Base-by-base conservation (phyloP, 1,140 invertebrate genomes). In the Polypedilum pembai region DNA sequence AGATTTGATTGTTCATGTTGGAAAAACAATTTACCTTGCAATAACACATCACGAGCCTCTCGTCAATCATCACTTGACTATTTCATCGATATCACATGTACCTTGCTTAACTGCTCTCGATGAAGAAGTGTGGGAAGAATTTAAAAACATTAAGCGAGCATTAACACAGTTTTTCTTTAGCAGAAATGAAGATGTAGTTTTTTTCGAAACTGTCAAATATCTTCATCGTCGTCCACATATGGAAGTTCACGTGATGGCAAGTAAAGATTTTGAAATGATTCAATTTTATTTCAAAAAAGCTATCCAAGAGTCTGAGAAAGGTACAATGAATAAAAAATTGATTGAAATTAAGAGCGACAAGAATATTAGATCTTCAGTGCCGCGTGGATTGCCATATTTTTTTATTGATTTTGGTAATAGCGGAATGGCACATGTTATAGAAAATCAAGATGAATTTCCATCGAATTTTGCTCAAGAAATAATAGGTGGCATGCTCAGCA, bases 281-380 rank as follows among this genome's bases (percentile, higher is more conserved):
- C 94, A 95, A 1, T 96, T 98, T 76, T 98, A 98, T 85, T 98
- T 98, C 80, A 98, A 97, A 88, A 98, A 99, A 89, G 96, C 95
- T 0, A 89, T 99, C 73, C 84, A 94, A 78, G 96, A 98, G 82
- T 95, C 92, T 77, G 96, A 98, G 84, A 95, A 98, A 85, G 98
- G 96, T 96, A 87, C 93, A 12, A 89, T 90, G 76, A 98, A 99
- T 81, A 96, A 95, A 79, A 98, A 99, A 85, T 82, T 99, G n/a
- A 86, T 98, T 0, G 91, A 95, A 76, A 83, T 98, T 24, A 88
- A 86, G 69, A 82, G 81, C 18, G 81, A 86, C 1, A 89, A 89
- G 80, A 88, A 92, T 83, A 85, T 98, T 18, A 85, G 93, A 63
- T 87, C 87, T 82, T 88, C 90, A 15, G 87, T 99, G 75, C 97